A percentile compares a stretch with the other conserved stretches of the same genome.
These are phyloP conservation scores for Varanus salvator DNA, from an alignment of 2,113 vertebrate species.

Conservation along the genomic window DNA sequence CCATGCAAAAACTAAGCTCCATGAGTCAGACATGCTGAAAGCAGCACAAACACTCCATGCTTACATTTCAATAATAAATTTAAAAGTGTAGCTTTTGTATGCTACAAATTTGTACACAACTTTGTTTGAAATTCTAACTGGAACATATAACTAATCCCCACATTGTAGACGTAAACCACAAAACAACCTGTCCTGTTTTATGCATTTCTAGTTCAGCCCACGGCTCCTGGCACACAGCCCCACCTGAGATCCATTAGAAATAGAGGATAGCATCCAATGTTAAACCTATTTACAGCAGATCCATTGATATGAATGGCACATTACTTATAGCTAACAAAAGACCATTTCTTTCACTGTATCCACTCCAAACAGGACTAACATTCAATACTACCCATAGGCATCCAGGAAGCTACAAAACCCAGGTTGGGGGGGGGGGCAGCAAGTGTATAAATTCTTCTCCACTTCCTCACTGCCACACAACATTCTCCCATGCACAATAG, in stretches of 20 bases:
- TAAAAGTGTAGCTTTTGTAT: not conserved
- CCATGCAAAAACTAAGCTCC: not conserved
- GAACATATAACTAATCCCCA: not conserved
- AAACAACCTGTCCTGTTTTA: not conserved
- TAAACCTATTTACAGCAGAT: too few relatives aligned
- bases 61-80: not conserved
- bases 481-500: slow-evolving; percentile 58
- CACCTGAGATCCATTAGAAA: not conserved
- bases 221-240: not conserved
- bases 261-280: not conserved
- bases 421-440: not conserved
- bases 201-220: not conserved
- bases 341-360: too few relatives aligned
- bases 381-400: not conserved
- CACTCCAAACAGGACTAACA: too few relatives aligned
- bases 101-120: not conserved
- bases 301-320: too few relatives aligned
- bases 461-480: slow-evolving; percentile 48
- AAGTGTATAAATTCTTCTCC: slow-evolving; percentile 43
- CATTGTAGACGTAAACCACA: not conserved
- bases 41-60: not conserved
- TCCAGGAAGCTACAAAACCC: slow-evolving; percentile 25
- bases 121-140: fast-evolving
- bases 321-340: too few relatives aligned
- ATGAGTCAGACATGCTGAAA: not conserved